Evolutionary conservation across 2,888 invertebrate species (phyloP), one percentile per base, ranked within the genome.

Genomic region (Drosophila suboccidentalis): DNA sequence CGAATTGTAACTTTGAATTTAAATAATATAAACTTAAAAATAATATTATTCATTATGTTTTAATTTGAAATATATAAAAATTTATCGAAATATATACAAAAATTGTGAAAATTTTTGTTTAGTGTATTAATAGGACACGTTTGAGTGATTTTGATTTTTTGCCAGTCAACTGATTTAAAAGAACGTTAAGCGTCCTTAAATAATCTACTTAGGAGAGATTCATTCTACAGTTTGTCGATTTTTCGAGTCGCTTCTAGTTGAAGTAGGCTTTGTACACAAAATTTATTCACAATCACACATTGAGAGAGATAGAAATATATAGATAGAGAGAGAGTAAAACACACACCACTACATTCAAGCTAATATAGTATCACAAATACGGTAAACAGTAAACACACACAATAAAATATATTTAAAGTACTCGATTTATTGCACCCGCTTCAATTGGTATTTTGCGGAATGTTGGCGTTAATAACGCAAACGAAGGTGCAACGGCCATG

Each of bases 391-490:
- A 57, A 58, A 39, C 8, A 29, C 10, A 26, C 13, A 36, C 26
- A 22, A 38, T 15, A 8, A 60, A 13, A 11, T 22, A 50, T 50
- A 50, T 50, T 50, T 36, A 13, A 50, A 36, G 4, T 50, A 50
- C 13, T 1, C 17, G 10, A 43, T 36, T 15, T 39, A 39, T 26
- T 26, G 29, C 19, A 36, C 0, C 19, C 50, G 19, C 19, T 19
- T 50, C 50, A 9, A 19, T 43, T 32, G 32, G 41, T 13, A 26
- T 38, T 57, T 50, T 36, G 17, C 17, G 29, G 19, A 34, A 73
- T 78, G 74, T 57, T 75, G 36, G 78, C 68, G 3, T 51, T 75
- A 11, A 59, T 75, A 15, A 60, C 68, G 0, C 55, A 75, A 36
- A 47, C 75, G 13, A 60, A 44, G 39, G 13, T 44, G 32, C 43